These are phyloP conservation scores for Carassius gibelio DNA, from an alignment of 2,113 vertebrate species.

Conservation along the genomic window DNA sequence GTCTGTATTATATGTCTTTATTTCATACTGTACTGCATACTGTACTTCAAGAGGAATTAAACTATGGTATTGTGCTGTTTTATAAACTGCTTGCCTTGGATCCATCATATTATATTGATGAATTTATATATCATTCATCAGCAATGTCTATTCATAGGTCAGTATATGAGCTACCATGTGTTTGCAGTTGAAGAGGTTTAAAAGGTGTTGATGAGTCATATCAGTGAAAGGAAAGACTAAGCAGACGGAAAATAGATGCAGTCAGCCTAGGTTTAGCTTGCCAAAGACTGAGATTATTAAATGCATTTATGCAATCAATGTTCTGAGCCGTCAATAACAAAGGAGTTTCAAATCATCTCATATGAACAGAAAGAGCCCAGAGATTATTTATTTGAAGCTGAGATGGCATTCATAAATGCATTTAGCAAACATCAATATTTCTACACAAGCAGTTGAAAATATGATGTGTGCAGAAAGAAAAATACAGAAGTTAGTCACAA, in stretches of 20 bases:
- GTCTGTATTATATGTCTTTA: too few relatives aligned
- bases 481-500: background rate
- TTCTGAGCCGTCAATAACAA: conserved; percentile 26
- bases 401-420: background rate
- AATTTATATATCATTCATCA: background rate
- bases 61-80: too few relatives aligned
- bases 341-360: background rate
- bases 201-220: conserved; percentile 16
- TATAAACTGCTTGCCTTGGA: too few relatives aligned
- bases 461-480: background rate
- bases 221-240: conserved; percentile 6
- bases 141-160: background rate
- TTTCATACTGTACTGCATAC: too few relatives aligned
- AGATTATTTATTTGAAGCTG: conserved; percentile 1
- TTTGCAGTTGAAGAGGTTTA: background rate
- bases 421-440: conserved; percentile 19
- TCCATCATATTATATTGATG: background rate
- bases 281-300: background rate
- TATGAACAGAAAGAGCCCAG: background rate
- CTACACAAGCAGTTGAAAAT: conserved; percentile 11
- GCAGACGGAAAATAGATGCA: background rate
- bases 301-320: background rate
- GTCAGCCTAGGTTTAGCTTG: background rate
- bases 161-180: background rate
- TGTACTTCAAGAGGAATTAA: too few relatives aligned